Conservation (phyloP, 2,113 vertebrate species). For the Hippolais icterina region DNA sequence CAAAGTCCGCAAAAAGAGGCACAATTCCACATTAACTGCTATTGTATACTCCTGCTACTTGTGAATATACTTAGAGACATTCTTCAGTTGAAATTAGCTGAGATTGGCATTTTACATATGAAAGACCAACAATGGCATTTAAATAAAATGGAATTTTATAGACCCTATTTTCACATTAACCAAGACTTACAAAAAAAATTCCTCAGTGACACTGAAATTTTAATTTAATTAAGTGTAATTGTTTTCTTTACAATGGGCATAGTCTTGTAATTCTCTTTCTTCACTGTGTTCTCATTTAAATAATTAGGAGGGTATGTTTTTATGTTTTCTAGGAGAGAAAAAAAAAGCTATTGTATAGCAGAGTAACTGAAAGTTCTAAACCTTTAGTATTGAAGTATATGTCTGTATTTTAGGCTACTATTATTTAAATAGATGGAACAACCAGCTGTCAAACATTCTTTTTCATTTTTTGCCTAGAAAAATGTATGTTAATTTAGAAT, state of each 20-base stretch:
- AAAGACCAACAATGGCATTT: neutral
- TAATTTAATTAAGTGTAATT: neutral
- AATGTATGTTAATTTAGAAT: neutral
- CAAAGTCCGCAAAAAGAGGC: neutral
- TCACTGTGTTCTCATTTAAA: neutral
- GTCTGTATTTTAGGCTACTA: neutral
- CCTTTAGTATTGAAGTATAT: neutral
- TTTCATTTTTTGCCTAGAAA: neutral
- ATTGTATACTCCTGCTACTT: neutral
- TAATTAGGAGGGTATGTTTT: neutral
- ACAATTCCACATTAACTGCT: neutral
- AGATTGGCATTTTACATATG: neutral
- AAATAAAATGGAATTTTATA: neutral
- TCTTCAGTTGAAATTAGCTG: neutral
- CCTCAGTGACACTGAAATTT: neutral
- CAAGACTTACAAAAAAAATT: neutral
- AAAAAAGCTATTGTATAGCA: neutral
- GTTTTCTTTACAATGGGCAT: neutral
- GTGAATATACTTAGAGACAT: neutral
- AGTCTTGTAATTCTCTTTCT: neutral
- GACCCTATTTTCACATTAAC: neutral
- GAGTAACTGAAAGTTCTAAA: neutral
- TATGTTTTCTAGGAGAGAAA: neutral
- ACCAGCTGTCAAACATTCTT: neutral
- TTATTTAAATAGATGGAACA: neutral